Conservation (phyloP, 2,888 invertebrate genomes). For the Ctenicera cuprea region DNA sequence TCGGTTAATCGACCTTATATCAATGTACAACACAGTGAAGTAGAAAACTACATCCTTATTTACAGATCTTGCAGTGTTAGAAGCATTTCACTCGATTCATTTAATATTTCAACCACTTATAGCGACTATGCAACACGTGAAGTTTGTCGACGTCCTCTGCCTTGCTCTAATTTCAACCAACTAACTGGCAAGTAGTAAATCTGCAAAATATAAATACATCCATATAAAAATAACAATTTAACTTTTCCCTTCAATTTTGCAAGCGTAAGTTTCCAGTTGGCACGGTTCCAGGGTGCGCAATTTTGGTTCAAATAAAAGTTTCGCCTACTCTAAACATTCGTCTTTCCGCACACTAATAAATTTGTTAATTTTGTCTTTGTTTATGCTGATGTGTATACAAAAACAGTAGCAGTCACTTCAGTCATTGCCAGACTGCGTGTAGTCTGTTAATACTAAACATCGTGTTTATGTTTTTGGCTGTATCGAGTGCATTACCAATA, state of each 20-base stretch:
- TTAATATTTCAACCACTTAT: not conserved
- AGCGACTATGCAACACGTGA: not conserved
- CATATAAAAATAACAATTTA: constrained; percentile 59
- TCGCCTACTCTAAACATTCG: constrained; percentile 46
- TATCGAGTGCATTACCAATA: not conserved
- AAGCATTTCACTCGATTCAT: constrained; percentile 1
- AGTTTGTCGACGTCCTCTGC: constrained; percentile 17
- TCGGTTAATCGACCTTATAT: constrained; percentile 12
- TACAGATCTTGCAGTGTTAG: not conserved
- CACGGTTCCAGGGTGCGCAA: constrained; percentile 54
- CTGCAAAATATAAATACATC: constrained; percentile 59
- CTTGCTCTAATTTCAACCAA: constrained; percentile 37
- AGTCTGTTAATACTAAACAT: constrained; percentile 47
- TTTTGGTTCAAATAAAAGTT: constrained; percentile 52
- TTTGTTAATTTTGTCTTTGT: constrained; percentile 40
- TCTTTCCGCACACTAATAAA: constrained; percentile 48
- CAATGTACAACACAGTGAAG: constrained; percentile 7
- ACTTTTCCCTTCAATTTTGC: constrained; percentile 58
- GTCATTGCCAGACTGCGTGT: constrained; percentile 55
- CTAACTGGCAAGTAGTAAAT: constrained; percentile 53
- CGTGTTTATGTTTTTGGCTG: constrained; percentile 16
- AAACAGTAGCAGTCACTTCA: constrained; percentile 11
- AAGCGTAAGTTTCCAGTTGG: constrained; percentile 58
- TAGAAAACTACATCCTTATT: constrained; percentile 27
- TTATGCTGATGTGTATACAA: constrained; percentile 25